Evolutionary conservation across 2,113 vertebrate species (phyloP).

Genomic region (Sturnus vulgaris): DNA sequence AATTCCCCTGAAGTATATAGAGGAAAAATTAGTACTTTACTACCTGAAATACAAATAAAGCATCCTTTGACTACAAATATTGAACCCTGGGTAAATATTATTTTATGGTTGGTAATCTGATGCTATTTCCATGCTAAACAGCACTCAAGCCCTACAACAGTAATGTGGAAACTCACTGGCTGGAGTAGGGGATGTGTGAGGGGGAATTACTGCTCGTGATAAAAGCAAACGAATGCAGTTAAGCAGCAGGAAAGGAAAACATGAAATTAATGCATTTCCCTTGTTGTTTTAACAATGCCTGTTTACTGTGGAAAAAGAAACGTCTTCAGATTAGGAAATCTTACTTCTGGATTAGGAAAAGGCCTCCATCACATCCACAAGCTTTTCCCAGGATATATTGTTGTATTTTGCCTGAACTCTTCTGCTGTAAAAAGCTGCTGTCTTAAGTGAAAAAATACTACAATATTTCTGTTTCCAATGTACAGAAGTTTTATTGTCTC

Average conservation of each 20-base stretch:
- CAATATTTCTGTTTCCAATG: neutral
- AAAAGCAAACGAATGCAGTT: neutral
- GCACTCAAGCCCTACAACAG: neutral
- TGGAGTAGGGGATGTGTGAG: neutral
- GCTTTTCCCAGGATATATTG: neutral
- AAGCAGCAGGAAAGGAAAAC: neutral
- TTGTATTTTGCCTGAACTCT: neutral
- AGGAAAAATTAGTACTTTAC: neutral
- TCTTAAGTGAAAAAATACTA: neutral
- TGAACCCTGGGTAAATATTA: neutral
- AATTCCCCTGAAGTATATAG: neutral
- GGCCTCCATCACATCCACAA: neutral
- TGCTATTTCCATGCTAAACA: neutral
- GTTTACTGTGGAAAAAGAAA: neutral
- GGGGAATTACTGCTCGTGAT: neutral
- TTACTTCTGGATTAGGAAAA: neutral
- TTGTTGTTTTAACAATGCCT: neutral
- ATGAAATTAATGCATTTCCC: neutral
- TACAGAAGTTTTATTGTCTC: neutral
- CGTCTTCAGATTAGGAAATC: neutral
- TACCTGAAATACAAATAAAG: conserved; percentile 7
- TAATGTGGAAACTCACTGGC: neutral
- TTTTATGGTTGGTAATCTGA: neutral
- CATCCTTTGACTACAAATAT: conserved; percentile 13
- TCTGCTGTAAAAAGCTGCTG: neutral